Evolutionary conservation across 2,113 vertebrate species (phyloP), one percentile per base, ranked within the genome.

Genomic region (Misgurnus mizolepis): DNA sequence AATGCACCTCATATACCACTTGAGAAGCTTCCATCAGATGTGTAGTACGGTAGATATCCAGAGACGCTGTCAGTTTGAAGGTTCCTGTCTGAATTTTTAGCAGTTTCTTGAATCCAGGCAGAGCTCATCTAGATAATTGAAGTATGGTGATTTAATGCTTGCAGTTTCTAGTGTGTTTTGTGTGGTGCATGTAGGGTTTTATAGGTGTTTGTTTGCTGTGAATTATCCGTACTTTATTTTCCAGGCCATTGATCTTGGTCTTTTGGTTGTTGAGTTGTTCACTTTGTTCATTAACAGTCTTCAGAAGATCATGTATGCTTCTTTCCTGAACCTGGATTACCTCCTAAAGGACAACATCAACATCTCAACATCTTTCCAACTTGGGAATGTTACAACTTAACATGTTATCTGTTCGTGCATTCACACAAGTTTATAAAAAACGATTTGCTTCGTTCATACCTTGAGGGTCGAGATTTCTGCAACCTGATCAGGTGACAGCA

Each of bases 381-480:
- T 9, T n/a, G 49, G 34, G 15, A 61, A 66, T 1, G 10, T 17
- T 34, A 34, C 27, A 34, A 34, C 27, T 34, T 34, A 34, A 34
- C 27, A 34, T 34, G 27, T 53, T 4, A 15, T 5, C 50, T 50
- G 49, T 50, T 50, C 10, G 12, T 53, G 50, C 50, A 53, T 53
- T 53, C 49, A 50, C 3, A 6, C 1, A 50, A 12, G 49, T 50
- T 50, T 12, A 50, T 50, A 34, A 12, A 50, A 50, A 50, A 50
- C 3, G 12, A 50, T 50, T 34, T 22, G 62, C 66, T 43, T 6
- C 78, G 64, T 22, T 81, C 95, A 95, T 92, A 98, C 97, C 94
- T 94, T 95, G 49, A 98, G 92, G 79, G 93, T 85, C 12, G 88
- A 92, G 86, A 97, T 91, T 82, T 97, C 95, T 70, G 90, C 87